A percentile compares a stretch with the other conserved stretches of the same genome.
These are phyloP conservation scores for Sphaeramia orbicularis DNA, from an alignment of 2,797 vertebrate species.

Conservation along the genomic window DNA sequence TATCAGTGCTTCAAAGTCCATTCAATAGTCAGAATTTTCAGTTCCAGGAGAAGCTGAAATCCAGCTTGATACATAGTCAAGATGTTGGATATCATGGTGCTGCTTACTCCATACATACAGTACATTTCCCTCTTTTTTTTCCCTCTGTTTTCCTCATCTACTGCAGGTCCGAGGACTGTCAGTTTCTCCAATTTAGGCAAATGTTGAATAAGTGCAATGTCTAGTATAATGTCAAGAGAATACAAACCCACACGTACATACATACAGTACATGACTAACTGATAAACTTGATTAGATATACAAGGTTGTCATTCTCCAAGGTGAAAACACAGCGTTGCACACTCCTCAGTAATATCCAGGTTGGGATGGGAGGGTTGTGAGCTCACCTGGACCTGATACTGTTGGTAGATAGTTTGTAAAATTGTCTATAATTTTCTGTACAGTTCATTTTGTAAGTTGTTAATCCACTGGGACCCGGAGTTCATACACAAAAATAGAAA, in stretches of 20 bases:
- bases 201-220: constrained; percentile 80
- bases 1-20: constrained; percentile 48
- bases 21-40: constrained; percentile 43
- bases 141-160: constrained; percentile 13
- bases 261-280: constrained; percentile 79
- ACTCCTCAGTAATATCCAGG: constrained; percentile 50
- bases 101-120: constrained; percentile 42
- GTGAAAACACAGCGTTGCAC: constrained; percentile 57
- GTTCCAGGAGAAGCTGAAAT: constrained; percentile 53
- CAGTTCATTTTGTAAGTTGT: constrained; percentile 50
- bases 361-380: constrained; percentile 22
- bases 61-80: constrained; percentile 51
- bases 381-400: constrained; percentile 40
- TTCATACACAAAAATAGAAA: constrained; percentile 30
- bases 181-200: constrained; percentile 71
- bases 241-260: constrained; percentile 76
- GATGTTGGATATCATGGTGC: constrained; percentile 56
- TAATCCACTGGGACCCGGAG: constrained; percentile 27
- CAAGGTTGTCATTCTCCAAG: constrained; percentile 69
- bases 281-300: constrained; percentile 76
- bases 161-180: constrained; percentile 57
- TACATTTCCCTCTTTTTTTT: constrained; percentile 16
- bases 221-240: constrained; percentile 78
- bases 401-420: constrained; percentile 46
- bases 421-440: constrained; percentile 62